Conservation (phyloP, 2,888 invertebrate genomes). For the Sminthurinus aureus region DNA sequence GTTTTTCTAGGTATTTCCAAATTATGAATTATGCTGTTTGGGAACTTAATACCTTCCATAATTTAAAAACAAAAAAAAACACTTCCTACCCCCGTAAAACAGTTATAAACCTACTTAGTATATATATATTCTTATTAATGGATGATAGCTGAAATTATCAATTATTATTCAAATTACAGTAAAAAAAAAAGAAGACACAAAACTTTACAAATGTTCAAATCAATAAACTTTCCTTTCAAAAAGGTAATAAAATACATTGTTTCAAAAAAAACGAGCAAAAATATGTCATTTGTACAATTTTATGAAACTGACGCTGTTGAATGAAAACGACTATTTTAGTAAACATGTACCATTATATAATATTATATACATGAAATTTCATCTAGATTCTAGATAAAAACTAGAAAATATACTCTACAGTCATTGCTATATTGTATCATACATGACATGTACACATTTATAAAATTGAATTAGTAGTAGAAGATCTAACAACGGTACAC, state of each 20-base stretch:
- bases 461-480: too few species aligned
- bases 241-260: neutral
- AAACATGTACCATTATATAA: too few species aligned
- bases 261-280: neutral
- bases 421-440: neutral
- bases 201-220: neutral
- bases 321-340: neutral
- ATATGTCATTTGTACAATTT: neutral
- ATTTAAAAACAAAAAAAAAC: too few species aligned
- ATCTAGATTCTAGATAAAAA: too few species aligned
- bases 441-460: neutral
- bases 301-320: neutral
- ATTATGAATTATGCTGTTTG: too few species aligned
- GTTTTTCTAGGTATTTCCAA: too few species aligned
- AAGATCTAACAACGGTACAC: too few species aligned
- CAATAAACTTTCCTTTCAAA: neutral
- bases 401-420: too few species aligned
- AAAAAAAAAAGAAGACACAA: neutral
- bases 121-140: neutral
- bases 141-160: neutral
- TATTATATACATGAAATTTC: too few species aligned
- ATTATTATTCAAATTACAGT: neutral
- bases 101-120: neutral
- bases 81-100: neutral
- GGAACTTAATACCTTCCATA: too few species aligned